Base-by-base conservation (phyloP, 2,888 invertebrate genomes). In the Parascotia fuliginaria region DNA sequence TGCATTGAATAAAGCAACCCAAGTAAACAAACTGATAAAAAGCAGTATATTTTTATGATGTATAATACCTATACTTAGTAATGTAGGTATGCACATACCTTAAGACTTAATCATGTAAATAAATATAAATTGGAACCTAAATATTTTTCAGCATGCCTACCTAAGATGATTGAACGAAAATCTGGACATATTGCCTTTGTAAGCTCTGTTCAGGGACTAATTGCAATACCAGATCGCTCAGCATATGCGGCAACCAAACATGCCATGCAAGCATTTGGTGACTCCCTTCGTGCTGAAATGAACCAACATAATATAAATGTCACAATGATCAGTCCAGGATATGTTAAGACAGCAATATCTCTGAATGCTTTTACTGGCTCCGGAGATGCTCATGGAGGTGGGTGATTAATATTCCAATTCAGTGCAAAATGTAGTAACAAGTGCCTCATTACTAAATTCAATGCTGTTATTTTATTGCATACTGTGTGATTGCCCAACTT, bases 241-340 rank as follows among this genome's bases (percentile, higher is more conserved):
- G 95, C 97, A 0, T 98, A 99, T 92, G 94, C 96, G 43, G 98
- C 98, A 12, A 97, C 98, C 0, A 99, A 99, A 84, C 98, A 98
- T 93, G 98, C 98, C 0, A 73, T 98, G 46, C 97, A 99, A 92
- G 98, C 98, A 9, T 98, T 98, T 91, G 96, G 96, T 59, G 99
- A 99, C 85, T 94, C 95, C 27, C 89, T 99, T 33, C 93, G 99
- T 67, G 96, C 98, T 16, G 99, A 99, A 93, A 93, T 98, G 61
- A 89, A 94, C 32, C 92, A 94, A 48, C 92, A 95, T 65, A 96
- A 96, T 52, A 92, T 99, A 32, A 92, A 95, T 75, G 96, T 99
- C 3, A 96, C 96, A n/a, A 95, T 97, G n/a, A 93, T 98, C 11
- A 97, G 96, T 83, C 98, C 99, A 28, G 94, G 94, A 15, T 99